These are phyloP conservation scores for Scartelaos histophorus DNA, from an alignment of 2,113 vertebrate genomes.

Conservation along the genomic window DNA sequence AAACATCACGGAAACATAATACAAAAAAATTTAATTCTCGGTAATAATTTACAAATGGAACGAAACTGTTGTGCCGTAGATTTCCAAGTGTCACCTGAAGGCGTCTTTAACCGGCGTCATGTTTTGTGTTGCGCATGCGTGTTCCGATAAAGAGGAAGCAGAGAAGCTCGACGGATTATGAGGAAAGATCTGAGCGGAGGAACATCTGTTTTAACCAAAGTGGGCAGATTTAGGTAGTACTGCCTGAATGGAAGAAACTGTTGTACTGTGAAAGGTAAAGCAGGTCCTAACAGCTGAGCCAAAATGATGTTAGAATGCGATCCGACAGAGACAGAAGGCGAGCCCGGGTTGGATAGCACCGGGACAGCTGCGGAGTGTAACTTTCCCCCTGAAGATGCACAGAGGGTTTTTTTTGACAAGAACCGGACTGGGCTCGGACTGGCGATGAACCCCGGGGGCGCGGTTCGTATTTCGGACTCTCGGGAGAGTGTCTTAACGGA, in stretches of 20 bases:
- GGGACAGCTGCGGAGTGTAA: slow-evolving; percentile 50
- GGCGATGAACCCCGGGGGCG: slow-evolving; percentile 66
- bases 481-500: slow-evolving; percentile 77
- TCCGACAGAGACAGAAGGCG: slow-evolving; percentile 59
- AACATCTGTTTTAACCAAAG: slow-evolving; percentile 17
- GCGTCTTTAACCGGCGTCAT: slow-evolving; percentile 14
- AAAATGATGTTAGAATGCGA: slow-evolving; percentile 79
- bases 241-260: background rate
- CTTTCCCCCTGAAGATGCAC: slow-evolving; percentile 47
- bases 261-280: background rate
- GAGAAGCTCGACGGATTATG: slow-evolving; percentile 43
- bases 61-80: background rate
- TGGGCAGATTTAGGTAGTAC: background rate
- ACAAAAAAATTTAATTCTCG: background rate
- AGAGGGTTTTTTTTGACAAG: slow-evolving; percentile 53
- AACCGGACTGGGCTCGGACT: slow-evolving; percentile 34
- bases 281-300: slow-evolving; percentile 11
- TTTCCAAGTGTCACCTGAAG: slow-evolving; percentile 34
- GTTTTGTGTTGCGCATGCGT: slow-evolving; percentile 50
- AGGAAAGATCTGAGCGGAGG: slow-evolving; percentile 36
- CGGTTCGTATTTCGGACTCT: slow-evolving; percentile 73
- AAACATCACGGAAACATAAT: background rate
- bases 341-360: slow-evolving; percentile 41
- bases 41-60: background rate
- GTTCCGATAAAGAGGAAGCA: slow-evolving; percentile 55